Evolutionary conservation across 2,797 vertebrate genomes (phyloP), one percentile per base, ranked within the genome.

Genomic region (Melanotaenia parkinsoni): DNA sequence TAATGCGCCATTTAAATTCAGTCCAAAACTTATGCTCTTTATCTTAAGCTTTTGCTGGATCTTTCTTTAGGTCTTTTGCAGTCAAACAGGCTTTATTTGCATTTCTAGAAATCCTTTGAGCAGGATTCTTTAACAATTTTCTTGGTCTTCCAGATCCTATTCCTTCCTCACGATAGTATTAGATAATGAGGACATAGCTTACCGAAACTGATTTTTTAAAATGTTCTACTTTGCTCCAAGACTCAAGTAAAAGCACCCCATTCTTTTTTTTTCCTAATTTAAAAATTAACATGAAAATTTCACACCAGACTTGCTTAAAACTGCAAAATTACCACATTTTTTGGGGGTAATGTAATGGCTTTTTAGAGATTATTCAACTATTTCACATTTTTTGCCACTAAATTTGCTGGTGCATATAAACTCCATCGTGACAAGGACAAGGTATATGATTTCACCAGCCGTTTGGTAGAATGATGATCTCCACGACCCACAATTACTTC

Each of bases 401-500:
- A 53, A 45, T 61, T 74, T 56, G 63, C 16, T 28, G 72, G 1
- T 35, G 30, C 64, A 63, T 35, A 58, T 24, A n/a, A 22, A 47
- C 64, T 30, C 60, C 56, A 74, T 66, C 74, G 70, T 47, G 26
- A 60, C 5, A 38, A 38, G 18, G 62, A 54, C 6, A 18, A 74
- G 63, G 78, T 56, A 13, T 61, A 72, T 37, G 26, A 76, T 64
- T 77, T 82, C 59, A 78, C 45, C 54, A 65, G 60, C 62, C 60
- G 11, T 67, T 61, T 84, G 87, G 87, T 84, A 86, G 83, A 88
- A 87, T 82, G 82, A 47, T 77, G 86, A 83, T 78, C 73, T 72
- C 67, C 4, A 13, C 61, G 63, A n/a, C 81, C 82, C 75, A 71
- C 63, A 61, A 76, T 75, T 75, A 83, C 12, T 62, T 69, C 26